Percentiles rank a stretch among this genome's conserved stretches.
Evolutionary conservation across 2,797 vertebrate genomes (phyloP).

Genomic region (Helostoma temminkii): DNA sequence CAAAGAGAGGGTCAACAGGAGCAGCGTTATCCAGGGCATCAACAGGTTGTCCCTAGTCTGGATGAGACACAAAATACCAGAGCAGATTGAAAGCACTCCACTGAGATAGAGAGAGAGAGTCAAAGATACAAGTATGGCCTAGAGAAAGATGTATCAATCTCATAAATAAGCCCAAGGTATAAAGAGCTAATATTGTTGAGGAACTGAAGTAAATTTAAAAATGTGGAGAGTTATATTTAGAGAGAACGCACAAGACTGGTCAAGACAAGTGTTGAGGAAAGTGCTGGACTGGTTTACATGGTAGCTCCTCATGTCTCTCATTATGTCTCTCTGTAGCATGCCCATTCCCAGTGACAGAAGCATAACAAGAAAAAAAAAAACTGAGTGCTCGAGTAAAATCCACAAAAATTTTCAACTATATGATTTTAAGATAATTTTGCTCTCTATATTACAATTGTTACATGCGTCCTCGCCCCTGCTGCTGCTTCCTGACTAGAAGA

Average conservation of each 20-base stretch:
- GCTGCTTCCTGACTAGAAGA: constrained; percentile 61
- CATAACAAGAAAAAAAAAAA: constrained; percentile 63
- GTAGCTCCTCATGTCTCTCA: constrained; percentile 38
- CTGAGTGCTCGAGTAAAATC: constrained; percentile 83
- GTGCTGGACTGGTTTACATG: constrained; percentile 56
- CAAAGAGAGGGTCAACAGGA: constrained; percentile 59
- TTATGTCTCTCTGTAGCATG: constrained; percentile 52
- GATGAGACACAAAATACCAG: constrained; percentile 53
- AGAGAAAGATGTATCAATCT: constrained; percentile 34
- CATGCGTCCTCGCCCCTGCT: constrained; percentile 68
- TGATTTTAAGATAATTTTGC: constrained; percentile 79
- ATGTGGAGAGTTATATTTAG: constrained; percentile 19
- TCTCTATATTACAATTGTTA: constrained; percentile 84
- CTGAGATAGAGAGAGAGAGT: constrained; percentile 33
- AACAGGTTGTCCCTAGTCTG: constrained; percentile 43
- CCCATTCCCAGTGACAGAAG: constrained; percentile 69
- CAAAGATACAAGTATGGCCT: constrained; percentile 43
- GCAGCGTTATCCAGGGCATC: constrained; percentile 52
- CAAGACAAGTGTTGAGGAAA: constrained; percentile 45
- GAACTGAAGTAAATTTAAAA: constrained; percentile 11
- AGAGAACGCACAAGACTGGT: constrained; percentile 39
- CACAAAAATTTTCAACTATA: constrained; percentile 81
- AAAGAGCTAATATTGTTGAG: constrained; percentile 29
- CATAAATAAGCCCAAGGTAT: constrained; percentile 27
- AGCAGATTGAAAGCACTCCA: constrained; percentile 53